Percentiles rank a stretch among this genome's conserved stretches.
These are phyloP conservation scores for Notocelia uddmanniana DNA, from an alignment of 2,888 invertebrate species.

Conservation along the genomic window DNA sequence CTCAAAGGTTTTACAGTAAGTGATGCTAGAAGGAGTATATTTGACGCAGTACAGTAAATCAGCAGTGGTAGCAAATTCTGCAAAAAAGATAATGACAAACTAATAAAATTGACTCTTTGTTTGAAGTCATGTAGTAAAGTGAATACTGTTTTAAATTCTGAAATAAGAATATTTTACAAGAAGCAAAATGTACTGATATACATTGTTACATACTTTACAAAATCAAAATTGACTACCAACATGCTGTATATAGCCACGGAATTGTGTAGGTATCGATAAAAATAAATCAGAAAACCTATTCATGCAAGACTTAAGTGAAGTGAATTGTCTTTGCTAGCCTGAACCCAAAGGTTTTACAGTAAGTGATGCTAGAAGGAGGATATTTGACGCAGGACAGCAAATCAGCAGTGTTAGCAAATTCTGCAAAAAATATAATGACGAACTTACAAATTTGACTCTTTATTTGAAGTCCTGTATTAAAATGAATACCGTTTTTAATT, in stretches of 20 bases:
- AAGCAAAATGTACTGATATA: conserved; percentile 55
- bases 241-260: conserved; percentile 44
- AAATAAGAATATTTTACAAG: conserved; percentile 43
- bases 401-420: neutral
- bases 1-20: conserved; percentile 24
- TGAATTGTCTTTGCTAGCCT: conserved; percentile 8
- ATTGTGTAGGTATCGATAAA: conserved; percentile 25
- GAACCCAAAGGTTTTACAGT: conserved; percentile 28
- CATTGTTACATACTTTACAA: conserved; percentile 52
- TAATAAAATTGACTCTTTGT: conserved; percentile 25
- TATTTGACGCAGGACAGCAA: conserved; percentile 23
- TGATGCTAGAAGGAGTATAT: conserved; percentile 18
- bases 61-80: neutral
- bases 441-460: conserved; percentile 24
- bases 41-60: neutral
- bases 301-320: conserved; percentile 37
- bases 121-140: neutral
- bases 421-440: conserved; percentile 3
- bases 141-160: neutral
- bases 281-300: conserved; percentile 42
- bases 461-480: too few species aligned
- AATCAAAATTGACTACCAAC: conserved; percentile 53
- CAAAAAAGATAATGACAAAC: conserved; percentile 14
- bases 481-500: neutral
- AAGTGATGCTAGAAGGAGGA: conserved; percentile 5